phyloP scores from a whole-genome alignment of 2,113 vertebrate species.

The Nycticorax nycticorax region DNA sequence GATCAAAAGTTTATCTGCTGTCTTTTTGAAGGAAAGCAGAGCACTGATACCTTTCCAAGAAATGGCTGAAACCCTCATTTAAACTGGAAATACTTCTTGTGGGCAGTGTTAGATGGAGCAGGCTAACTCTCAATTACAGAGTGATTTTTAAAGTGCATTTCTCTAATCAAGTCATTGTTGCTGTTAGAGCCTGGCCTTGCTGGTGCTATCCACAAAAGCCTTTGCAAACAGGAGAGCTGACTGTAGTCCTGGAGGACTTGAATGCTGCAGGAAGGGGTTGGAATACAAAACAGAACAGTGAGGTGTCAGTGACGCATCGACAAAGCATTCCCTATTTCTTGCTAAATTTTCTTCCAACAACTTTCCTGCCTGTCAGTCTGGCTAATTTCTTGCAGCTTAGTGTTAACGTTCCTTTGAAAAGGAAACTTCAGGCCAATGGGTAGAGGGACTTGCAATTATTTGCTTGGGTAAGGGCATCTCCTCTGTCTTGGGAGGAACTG shows the following conservation, averaged over 20 bases:
- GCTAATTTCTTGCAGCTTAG: neutral
- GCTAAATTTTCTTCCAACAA: neutral
- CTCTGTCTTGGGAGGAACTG: neutral
- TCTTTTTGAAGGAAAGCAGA: constrained; percentile 42
- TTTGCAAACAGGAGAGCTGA: neutral
- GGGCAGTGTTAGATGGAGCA: neutral
- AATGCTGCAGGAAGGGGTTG: neutral
- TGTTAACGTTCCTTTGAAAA: neutral
- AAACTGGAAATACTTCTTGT: neutral
- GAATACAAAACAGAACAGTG: neutral
- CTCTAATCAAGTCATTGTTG: neutral
- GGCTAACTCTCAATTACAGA: neutral
- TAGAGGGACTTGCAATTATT: neutral
- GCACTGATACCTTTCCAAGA: neutral
- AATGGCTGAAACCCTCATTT: neutral
- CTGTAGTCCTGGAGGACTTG: neutral
- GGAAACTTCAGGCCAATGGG: neutral
- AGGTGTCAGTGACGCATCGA: neutral
- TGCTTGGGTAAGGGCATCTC: neutral
- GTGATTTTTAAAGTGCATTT: neutral
- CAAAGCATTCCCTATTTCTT: neutral
- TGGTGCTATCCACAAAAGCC: neutral
- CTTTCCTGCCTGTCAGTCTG: neutral
- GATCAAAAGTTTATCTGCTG: constrained; percentile 21
- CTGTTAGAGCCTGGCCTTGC: neutral